These are phyloP conservation scores for Pteropus alecto DNA, from an alignment of 2,113 vertebrate species.

Conservation along the genomic window DNA sequence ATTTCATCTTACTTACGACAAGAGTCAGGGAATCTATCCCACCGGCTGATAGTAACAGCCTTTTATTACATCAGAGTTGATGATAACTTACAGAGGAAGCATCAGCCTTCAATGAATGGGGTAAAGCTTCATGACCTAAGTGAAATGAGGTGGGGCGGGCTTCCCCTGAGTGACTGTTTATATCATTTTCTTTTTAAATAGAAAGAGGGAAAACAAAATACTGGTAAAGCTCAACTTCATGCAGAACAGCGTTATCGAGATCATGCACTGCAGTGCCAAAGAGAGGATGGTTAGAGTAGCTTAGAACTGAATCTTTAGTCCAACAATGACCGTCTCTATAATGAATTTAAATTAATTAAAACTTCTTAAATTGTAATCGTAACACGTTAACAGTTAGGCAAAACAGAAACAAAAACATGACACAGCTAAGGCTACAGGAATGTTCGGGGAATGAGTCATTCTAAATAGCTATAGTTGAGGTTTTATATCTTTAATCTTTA, in stretches of 20 bases:
- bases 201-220: neutral
- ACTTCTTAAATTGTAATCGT: neutral
- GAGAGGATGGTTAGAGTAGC: neutral
- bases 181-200: neutral
- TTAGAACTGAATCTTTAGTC: neutral
- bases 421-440: neutral
- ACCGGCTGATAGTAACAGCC: constrained; percentile 61
- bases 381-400: neutral
- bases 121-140: constrained; percentile 52
- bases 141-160: constrained; percentile 28
- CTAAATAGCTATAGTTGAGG: neutral
- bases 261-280: neutral
- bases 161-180: neutral
- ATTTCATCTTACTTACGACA: constrained; percentile 66
- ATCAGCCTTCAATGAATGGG: constrained; percentile 25
- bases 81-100: constrained; percentile 52
- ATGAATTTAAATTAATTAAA: neutral
- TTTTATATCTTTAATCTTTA: neutral
- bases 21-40: constrained; percentile 61
- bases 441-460: neutral
- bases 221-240: neutral
- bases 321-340: neutral
- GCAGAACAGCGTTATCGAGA: neutral
- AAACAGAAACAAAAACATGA: neutral
- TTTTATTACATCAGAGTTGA: constrained; percentile 69